Base-by-base conservation (phyloP, 37 sponge, comb jelly and placozoan genomes). In the Hexactinellida sp. region DNA sequence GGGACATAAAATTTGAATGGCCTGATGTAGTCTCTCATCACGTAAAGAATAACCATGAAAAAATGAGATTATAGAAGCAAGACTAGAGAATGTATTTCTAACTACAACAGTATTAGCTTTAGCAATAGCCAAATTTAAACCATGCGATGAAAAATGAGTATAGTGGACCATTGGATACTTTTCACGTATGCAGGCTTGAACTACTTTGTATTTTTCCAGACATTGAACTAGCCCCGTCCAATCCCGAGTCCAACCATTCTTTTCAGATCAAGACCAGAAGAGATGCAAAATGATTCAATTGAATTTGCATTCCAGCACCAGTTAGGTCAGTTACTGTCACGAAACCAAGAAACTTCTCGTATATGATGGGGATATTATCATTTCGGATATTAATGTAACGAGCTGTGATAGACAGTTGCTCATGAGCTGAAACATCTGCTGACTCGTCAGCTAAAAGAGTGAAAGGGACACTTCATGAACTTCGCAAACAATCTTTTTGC, bases 381-480 rank as follows among this genome's bases (percentile, higher is more conserved):
- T 23, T 32, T 63, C 76, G 76, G 34, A 63, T 32, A 41, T 41
- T 41, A 63, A 63, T 28, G 34, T 63, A 63, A 28, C 76, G 76
- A 63, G 34, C 76, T 63, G 76, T 21, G 34, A 63, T 63, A 32
- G 76, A 63, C 25, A 63, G 76, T 28, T 63, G 76, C 76, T 63
- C 76, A 63, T 63, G 30, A 63, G 76, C 76, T 32, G 76, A 63
- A 63, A 63, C 76, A 63, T 63, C 76, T 28, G 76, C 76, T 63
- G 76, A n/a, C 34, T 28, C 76, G 34, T 63, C 34, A 32, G 76
- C 76, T 63, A 63, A 63, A 63, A 63, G 3, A 63, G 76, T 32
- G 76, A 63, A 63, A 32, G 76, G 76, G 25, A 63, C 34, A 28
- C 76, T 63, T 63, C 34, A 23, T 63, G 76, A 28, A 63, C 76